Evolutionary conservation across 2,797 vertebrate genomes (phyloP).

Genomic region (Yasuhikotakia modesta): DNA sequence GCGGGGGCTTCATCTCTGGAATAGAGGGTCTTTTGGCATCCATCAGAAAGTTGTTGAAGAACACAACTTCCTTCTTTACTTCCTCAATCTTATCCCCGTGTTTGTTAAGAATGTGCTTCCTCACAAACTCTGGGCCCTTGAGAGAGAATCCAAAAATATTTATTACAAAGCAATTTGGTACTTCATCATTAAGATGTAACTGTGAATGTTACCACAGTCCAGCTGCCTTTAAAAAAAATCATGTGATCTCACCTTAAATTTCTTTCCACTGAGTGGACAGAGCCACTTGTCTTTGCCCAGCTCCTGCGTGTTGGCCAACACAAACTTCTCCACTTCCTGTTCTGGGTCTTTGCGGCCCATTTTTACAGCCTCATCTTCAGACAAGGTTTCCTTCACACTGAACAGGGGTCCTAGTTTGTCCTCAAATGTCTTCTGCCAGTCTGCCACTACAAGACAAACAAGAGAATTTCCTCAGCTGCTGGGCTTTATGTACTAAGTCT

Average conservation of each 20-base stretch:
- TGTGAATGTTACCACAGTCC: neutral
- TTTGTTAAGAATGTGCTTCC: conserved; percentile 94
- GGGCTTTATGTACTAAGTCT: neutral
- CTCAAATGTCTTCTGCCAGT: conserved; percentile 91
- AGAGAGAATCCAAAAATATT: neutral
- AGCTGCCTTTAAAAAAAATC: neutral
- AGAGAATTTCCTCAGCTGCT: neutral
- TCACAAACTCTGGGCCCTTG: conserved; percentile 92
- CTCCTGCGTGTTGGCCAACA: conserved; percentile 90
- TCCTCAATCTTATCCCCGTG: conserved; percentile 93
- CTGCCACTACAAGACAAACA: conserved; percentile 74
- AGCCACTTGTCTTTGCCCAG: conserved; percentile 94
- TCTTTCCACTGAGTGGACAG: conserved; percentile 91
- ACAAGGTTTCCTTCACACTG: conserved; percentile 84
- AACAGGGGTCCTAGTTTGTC: conserved; percentile 85
- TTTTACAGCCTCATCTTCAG: conserved; percentile 87
- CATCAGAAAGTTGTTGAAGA: conserved; percentile 93
- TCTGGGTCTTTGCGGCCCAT: conserved; percentile 91
- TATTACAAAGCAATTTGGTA: neutral
- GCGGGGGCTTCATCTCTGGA: conserved; percentile 87
- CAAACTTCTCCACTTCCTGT: conserved; percentile 92
- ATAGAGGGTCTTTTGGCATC: conserved; percentile 89
- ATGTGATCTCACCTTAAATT: conserved; percentile 83
- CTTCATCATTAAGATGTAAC: neutral
- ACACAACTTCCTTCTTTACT: conserved; percentile 90